Conservation (phyloP, 1,140 invertebrate genomes). For the Drosophila fuyamai region DNA sequence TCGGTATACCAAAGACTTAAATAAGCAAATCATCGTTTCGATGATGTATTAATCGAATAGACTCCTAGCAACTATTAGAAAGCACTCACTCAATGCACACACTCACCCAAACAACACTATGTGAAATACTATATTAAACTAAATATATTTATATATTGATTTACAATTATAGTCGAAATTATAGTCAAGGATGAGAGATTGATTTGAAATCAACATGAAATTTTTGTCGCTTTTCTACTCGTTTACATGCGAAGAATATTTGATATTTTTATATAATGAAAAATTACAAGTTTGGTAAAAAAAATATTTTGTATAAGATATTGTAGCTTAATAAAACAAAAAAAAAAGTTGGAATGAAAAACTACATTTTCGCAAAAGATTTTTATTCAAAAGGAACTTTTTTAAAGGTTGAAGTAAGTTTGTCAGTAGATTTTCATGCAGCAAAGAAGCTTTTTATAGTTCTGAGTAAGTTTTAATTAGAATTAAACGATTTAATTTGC, state of each 20-base stretch:
- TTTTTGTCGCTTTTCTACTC: slow-evolving; percentile 67
- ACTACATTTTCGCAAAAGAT: neutral
- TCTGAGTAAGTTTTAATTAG: slow-evolving; percentile 51
- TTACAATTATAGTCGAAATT: slow-evolving; percentile 46
- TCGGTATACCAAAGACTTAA: slow-evolving; percentile 73
- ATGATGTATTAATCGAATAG: slow-evolving; percentile 75
- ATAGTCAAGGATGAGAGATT: slow-evolving; percentile 23
- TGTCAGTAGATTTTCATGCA: slow-evolving; percentile 3
- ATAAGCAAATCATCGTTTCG: slow-evolving; percentile 51
- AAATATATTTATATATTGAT: slow-evolving; percentile 58
- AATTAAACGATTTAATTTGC: neutral
- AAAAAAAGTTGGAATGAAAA: slow-evolving; percentile 31
- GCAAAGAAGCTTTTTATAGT: neutral
- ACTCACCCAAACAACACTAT: slow-evolving; percentile 16
- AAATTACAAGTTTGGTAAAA: slow-evolving; percentile 46
- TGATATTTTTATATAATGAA: slow-evolving; percentile 72
- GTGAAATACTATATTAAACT: slow-evolving; percentile 24
- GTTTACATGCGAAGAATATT: slow-evolving; percentile 53
- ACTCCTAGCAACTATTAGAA: slow-evolving; percentile 71
- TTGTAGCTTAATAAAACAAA: slow-evolving; percentile 64
- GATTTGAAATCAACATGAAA: slow-evolving; percentile 41
- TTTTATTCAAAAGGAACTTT: slow-evolving; percentile 16
- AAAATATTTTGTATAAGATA: slow-evolving; percentile 71
- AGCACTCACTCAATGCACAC: slow-evolving; percentile 31
- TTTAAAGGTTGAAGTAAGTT: slow-evolving; percentile 54